These are phyloP conservation scores for Cryptocephalus primarius DNA, from an alignment of 2,888 invertebrate species.

Conservation along the genomic window DNA sequence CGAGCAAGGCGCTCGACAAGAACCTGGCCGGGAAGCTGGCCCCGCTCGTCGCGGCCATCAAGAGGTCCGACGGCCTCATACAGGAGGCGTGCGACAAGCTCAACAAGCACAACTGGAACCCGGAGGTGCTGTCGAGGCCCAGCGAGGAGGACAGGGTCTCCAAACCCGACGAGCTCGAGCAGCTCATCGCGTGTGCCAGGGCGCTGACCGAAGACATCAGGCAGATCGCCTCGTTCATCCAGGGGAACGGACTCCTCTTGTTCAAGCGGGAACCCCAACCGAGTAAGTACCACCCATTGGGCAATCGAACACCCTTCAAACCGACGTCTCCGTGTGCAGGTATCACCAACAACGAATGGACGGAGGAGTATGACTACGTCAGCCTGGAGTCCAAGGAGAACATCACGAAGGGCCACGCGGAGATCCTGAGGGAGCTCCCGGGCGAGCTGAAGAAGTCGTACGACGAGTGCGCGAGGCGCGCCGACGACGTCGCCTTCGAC, in stretches of 20 bases:
- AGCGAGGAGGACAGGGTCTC: conserved; percentile 37
- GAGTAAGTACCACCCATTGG: conserved; percentile 17
- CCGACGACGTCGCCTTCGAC: conserved; percentile 51
- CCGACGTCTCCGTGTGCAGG: too few species aligned
- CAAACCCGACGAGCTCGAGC: conserved; percentile 76
- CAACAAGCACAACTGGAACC: conserved; percentile 69
- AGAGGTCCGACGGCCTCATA: conserved; percentile 69
- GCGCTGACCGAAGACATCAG: conserved; percentile 82
- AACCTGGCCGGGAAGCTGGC: conserved; percentile 58
- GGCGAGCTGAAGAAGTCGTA: conserved; percentile 61
- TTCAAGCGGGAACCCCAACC: conserved; percentile 52
- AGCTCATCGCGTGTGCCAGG: conserved; percentile 76
- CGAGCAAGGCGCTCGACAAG: conserved; percentile 71
- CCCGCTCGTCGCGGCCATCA: conserved; percentile 67
- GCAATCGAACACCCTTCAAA: too few species aligned
- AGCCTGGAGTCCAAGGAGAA: conserved; percentile 68
- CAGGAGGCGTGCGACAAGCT: conserved; percentile 65
- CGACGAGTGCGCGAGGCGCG: conserved; percentile 63
- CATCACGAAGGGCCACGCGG: conserved; percentile 59
- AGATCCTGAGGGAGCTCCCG: conserved; percentile 61
- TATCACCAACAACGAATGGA: conserved; percentile 46
- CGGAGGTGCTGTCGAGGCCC: conserved; percentile 44
- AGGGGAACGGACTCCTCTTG: conserved; percentile 68
- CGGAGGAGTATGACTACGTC: conserved; percentile 87
- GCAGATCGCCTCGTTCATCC: conserved; percentile 83